Evolutionary conservation across 2,888 invertebrate species (phyloP).

Genomic region (Hermaeophaga mercurialis): DNA sequence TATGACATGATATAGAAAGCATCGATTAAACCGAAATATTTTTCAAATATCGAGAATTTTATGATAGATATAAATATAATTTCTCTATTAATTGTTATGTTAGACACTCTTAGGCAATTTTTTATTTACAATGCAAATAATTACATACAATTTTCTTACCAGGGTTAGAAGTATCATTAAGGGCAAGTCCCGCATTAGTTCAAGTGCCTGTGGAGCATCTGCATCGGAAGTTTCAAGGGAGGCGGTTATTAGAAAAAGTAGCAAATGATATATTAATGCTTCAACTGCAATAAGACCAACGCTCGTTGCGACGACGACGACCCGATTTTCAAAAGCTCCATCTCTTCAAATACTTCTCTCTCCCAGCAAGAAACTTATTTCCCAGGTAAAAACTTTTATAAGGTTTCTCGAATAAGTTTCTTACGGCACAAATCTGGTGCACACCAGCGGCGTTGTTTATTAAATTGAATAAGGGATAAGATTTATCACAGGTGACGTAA

Average conservation of each 20-base stretch:
- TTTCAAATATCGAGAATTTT: too few relatives aligned
- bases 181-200: neutral
- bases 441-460: neutral
- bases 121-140: too few relatives aligned
- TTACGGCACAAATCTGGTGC: neutral
- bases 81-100: too few relatives aligned
- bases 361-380: conserved; percentile 4
- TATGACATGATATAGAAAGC: too few relatives aligned
- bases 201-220: conserved; percentile 4
- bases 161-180: neutral
- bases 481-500: too few relatives aligned
- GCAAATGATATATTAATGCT: conserved; percentile 17
- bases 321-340: conserved; percentile 1
- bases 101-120: too few relatives aligned
- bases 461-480: too few relatives aligned
- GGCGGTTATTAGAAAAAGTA: conserved; percentile 6
- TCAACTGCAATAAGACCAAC: conserved; percentile 13
- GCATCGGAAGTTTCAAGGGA: conserved; percentile 4
- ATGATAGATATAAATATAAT: too few relatives aligned
- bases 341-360: neutral
- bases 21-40: too few relatives aligned
- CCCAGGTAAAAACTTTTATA: conserved; percentile 9
- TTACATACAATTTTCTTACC: too few relatives aligned
- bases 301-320: conserved; percentile 1
- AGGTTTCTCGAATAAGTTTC: neutral